Evolutionary conservation across 2,888 invertebrate genomes (phyloP).

Genomic region (Zootermopsis nevadensis): DNA sequence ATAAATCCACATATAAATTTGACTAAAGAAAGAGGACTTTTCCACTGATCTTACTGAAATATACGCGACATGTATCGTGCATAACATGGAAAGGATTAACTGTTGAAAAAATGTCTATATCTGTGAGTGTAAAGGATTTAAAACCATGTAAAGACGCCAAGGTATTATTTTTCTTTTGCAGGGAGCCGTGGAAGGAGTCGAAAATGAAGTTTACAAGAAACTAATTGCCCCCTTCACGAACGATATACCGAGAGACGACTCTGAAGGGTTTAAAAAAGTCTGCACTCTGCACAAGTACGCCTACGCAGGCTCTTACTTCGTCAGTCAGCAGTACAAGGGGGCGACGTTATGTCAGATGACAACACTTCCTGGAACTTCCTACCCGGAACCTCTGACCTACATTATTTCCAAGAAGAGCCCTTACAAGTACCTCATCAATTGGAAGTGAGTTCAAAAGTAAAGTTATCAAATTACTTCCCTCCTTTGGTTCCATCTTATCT

Average conservation of each 20-base stretch:
- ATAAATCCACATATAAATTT: too few species aligned
- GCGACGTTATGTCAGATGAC: neutral
- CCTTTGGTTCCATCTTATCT: too few species aligned
- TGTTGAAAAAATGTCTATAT: too few species aligned
- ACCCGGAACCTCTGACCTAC: neutral
- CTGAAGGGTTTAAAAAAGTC: neutral
- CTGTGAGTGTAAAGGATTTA: too few species aligned
- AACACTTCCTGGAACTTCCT: neutral
- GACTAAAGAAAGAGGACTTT: too few species aligned
- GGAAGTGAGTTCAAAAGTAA: neutral
- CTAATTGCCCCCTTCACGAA: neutral
- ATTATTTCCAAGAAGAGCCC: neutral
- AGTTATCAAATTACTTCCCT: too few species aligned
- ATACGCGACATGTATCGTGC: too few species aligned
- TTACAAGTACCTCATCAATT: neutral
- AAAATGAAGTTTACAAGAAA: neutral
- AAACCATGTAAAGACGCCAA: too few species aligned
- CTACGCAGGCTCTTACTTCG: neutral
- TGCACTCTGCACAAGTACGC: neutral
- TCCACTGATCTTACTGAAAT: too few species aligned
- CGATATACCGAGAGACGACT: neutral
- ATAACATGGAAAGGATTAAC: too few species aligned
- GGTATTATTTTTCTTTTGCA: neutral
- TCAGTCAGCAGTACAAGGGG: neutral
- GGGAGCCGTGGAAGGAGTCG: neutral